A percentile compares a stretch with the other conserved stretches of the same genome.
Conservation (phyloP, 1,140 invertebrate genomes). For the Listronotus oregonensis region DNA sequence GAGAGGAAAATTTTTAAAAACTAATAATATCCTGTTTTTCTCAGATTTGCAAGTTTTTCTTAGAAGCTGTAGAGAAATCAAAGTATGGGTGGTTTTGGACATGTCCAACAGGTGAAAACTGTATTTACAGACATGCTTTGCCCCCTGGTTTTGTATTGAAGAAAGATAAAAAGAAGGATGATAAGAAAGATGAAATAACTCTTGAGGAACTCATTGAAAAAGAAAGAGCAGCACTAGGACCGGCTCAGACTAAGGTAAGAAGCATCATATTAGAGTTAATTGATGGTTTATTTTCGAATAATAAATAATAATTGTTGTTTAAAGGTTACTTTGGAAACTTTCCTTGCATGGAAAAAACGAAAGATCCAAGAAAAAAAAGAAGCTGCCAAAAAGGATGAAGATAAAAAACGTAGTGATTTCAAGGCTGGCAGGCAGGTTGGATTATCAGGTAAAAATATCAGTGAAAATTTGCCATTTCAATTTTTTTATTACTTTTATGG, state of each 20-base stretch:
- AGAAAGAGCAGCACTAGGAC: slow-evolving; percentile 86
- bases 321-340: slow-evolving; percentile 94
- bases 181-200: slow-evolving; percentile 87
- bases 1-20: too few relatives aligned
- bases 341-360: slow-evolving; percentile 97
- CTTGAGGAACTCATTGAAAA: slow-evolving; percentile 88
- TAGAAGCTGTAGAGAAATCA: slow-evolving; percentile 96
- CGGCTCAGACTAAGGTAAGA: slow-evolving; percentile 68
- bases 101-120: slow-evolving; percentile 91
- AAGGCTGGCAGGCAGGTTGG: slow-evolving; percentile 90
- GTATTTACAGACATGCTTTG: slow-evolving; percentile 94
- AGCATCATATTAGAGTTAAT: not conserved
- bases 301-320: not conserved
- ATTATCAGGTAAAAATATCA: slow-evolving; percentile 65
- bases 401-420: slow-evolving; percentile 90
- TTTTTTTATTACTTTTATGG: not conserved
- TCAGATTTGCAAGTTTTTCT: slow-evolving; percentile 97
- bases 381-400: slow-evolving; percentile 76
- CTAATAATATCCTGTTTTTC: slow-evolving; percentile 32
- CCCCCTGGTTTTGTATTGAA: slow-evolving; percentile 96
- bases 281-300: too few relatives aligned
- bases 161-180: slow-evolving; percentile 85
- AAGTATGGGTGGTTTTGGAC: slow-evolving; percentile 99
- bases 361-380: slow-evolving; percentile 78
- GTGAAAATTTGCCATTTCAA: not conserved